A percentile compares a stretch with the other conserved stretches of the same genome.
Evolutionary conservation across 2,113 vertebrate species (phyloP).

Genomic region (Andinoacara biseriatus): DNA sequence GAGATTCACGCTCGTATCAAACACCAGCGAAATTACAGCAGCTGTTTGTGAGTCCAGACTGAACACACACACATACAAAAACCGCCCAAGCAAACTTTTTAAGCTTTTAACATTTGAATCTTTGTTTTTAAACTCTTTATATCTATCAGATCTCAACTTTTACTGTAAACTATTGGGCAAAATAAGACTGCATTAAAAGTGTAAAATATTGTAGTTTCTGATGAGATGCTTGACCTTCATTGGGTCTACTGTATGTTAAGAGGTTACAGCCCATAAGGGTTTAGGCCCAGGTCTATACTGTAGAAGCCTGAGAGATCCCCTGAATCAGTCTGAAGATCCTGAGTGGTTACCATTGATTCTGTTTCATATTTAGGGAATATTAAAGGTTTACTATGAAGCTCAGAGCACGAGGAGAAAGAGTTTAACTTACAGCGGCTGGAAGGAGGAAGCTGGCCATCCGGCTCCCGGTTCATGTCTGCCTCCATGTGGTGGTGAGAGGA

Average conservation of each 20-base stretch:
- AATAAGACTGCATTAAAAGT: background rate
- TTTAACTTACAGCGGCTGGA: conserved; percentile 81
- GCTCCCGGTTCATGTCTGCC: conserved; percentile 80
- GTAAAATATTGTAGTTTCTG: background rate
- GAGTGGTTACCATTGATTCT: background rate
- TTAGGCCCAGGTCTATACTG: background rate
- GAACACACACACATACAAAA: background rate
- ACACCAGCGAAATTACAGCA: background rate
- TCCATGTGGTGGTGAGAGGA: conserved; percentile 82
- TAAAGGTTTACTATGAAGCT: background rate
- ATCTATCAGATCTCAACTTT: background rate
- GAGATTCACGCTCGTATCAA: background rate
- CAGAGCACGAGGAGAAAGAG: background rate
- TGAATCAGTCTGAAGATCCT: background rate
- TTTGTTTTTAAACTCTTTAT: background rate
- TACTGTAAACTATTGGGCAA: background rate
- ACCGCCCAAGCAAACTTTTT: background rate
- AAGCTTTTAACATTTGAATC: background rate
- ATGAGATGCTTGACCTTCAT: fast-evolving
- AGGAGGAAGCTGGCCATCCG: conserved; percentile 81
- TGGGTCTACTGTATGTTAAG: background rate
- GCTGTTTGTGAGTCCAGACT: background rate
- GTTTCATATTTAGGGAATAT: background rate
- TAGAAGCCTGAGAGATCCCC: background rate
- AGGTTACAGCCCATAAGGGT: fast-evolving